A percentile compares a stretch with the other conserved stretches of the same genome.
Conservation (phyloP, 2,797 vertebrate genomes). For the Oreortyx pictus region DNA sequence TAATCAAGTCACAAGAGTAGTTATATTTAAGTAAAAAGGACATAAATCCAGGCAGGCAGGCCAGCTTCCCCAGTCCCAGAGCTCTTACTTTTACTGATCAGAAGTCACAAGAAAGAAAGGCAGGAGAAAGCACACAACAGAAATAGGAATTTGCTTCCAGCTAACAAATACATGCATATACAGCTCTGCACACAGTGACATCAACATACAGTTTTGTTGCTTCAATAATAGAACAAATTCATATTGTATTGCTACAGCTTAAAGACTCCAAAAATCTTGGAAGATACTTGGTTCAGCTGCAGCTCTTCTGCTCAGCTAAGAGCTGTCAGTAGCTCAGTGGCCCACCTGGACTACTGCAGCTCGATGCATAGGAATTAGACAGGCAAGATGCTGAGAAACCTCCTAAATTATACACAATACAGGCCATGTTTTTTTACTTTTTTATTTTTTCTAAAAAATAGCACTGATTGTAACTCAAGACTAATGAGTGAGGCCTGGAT, state of each 20-base stretch:
- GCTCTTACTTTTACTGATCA: background rate
- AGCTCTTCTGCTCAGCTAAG: background rate
- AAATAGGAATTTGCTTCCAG: background rate
- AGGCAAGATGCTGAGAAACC: background rate
- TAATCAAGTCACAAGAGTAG: background rate
- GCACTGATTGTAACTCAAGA: background rate
- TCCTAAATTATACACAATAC: background rate
- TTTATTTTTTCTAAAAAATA: background rate
- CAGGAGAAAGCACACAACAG: background rate
- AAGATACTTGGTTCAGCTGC: background rate
- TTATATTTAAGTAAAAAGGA: background rate
- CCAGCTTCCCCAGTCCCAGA: background rate
- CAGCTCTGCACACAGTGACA: background rate
- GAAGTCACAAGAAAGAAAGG: background rate
- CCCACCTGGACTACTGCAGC: background rate
- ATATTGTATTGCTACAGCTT: background rate
- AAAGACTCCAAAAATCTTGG: background rate
- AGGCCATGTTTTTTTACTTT: background rate
- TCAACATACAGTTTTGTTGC: background rate
- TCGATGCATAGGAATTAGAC: background rate
- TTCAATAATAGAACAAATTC: background rate
- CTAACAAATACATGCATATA: background rate
- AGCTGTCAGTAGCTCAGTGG: background rate
- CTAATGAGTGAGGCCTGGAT: background rate
- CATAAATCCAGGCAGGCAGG: background rate